A percentile compares a stretch with the other conserved stretches of the same genome.
Evolutionary conservation across 2,888 invertebrate species (phyloP).

Genomic region (Sinopyrophorus schimmeli): DNA sequence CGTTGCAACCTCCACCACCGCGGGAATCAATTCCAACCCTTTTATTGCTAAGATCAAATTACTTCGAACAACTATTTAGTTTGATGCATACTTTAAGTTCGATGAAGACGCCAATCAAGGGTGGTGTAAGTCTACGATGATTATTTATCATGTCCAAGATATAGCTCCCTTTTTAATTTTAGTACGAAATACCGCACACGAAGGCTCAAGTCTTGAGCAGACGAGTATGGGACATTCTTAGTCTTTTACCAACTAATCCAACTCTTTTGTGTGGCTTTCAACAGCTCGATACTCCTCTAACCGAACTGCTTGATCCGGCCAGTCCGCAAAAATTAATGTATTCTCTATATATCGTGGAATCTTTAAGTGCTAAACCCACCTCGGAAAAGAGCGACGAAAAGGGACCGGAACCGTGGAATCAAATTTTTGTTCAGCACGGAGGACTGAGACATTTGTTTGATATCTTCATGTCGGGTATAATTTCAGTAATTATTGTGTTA

Average conservation of each 20-base stretch:
- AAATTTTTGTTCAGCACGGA: conserved; percentile 82
- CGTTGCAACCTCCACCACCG: conserved; percentile 84
- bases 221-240: conserved; percentile 93
- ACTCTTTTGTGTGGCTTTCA: conserved; percentile 83
- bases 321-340: conserved; percentile 96
- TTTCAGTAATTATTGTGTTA: conserved; percentile 1
- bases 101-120: conserved; percentile 77
- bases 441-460: conserved; percentile 87
- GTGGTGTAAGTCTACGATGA: conserved; percentile 65
- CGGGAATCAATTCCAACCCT: conserved; percentile 84
- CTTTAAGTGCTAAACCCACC: conserved; percentile 57
- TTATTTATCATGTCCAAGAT: conserved; percentile 8
- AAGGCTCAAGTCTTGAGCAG: conserved; percentile 89
- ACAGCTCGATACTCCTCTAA: conserved; percentile 70
- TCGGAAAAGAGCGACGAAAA: conserved; percentile 39
- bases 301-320: conserved; percentile 80
- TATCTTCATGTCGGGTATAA: conserved; percentile 83
- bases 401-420: conserved; percentile 64
- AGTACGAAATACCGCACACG: conserved; percentile 75
- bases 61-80: conserved; percentile 89
- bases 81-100: conserved; percentile 89
- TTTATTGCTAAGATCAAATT: conserved; percentile 79
- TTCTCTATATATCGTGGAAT: conserved; percentile 88
- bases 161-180: conserved; percentile 35
- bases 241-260: conserved; percentile 88